phyloP scores from a whole-genome alignment of 2,888 invertebrate genomes.

The Drosophila prostipennis region DNA sequence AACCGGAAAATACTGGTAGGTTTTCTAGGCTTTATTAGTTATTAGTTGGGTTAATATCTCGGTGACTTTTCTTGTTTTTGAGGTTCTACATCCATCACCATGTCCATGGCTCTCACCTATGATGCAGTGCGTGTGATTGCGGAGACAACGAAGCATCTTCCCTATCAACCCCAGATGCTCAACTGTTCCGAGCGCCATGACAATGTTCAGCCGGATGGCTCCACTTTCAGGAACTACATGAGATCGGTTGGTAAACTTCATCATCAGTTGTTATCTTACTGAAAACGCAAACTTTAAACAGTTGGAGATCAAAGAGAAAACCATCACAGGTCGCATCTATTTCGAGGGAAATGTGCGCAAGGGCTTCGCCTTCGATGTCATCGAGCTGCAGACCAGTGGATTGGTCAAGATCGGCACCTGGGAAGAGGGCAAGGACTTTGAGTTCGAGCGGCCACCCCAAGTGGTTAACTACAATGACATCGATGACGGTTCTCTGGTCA shows the following conservation, averaged over 20 bases:
- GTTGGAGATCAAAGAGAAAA: constrained; percentile 84
- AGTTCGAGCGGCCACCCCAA: constrained; percentile 85
- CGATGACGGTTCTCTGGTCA: constrained; percentile 87
- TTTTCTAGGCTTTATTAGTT: too few relatives aligned
- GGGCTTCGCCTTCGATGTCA: constrained; percentile 88
- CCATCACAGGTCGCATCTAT: constrained; percentile 89
- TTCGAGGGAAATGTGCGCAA: constrained; percentile 92
- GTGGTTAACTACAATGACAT: constrained; percentile 83
- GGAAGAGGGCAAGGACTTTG: constrained; percentile 87
- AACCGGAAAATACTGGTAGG: constrained; percentile 25
- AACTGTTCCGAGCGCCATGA: constrained; percentile 86
- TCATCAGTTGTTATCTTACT: rapidly evolving
- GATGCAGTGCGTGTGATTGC: constrained; percentile 94
- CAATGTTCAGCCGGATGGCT: constrained; percentile 91
- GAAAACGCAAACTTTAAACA: constrained; percentile 2
- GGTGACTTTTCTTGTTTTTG: too few relatives aligned
- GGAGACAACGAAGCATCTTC: constrained; percentile 89
- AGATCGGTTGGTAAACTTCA: constrained; percentile 64
- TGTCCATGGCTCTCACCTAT: constrained; percentile 92
- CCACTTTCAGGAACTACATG: constrained; percentile 92
- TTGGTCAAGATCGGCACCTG: constrained; percentile 89
- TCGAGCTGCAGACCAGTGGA: constrained; percentile 88
- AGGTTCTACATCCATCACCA: constrained; percentile 81
- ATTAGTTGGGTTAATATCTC: too few relatives aligned
- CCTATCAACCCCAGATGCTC: constrained; percentile 85